Evolutionary conservation across 2,113 vertebrate species (phyloP).

Genomic region (Cyrtonyx montezumae): DNA sequence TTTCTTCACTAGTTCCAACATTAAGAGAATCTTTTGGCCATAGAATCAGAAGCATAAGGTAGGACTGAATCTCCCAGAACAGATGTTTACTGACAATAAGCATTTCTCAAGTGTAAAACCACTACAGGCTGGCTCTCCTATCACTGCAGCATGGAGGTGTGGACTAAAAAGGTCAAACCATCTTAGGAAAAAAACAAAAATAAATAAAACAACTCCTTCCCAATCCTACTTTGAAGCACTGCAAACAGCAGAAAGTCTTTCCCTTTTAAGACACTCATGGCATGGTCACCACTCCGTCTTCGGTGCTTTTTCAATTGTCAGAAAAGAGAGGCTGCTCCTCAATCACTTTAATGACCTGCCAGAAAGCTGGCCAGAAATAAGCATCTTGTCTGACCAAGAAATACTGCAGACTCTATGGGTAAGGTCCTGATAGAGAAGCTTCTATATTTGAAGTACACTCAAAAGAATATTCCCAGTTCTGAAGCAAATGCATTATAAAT

Average conservation of each 20-base stretch:
- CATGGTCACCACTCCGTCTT: neutral
- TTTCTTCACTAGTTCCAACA: neutral
- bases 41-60: neutral
- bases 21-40: neutral
- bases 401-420: neutral
- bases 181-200: neutral
- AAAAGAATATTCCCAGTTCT: neutral
- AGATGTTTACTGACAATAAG: neutral
- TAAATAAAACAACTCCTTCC: neutral
- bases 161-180: neutral
- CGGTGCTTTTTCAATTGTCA: slow-evolving; percentile 19
- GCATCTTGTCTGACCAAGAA: neutral
- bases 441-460: neutral
- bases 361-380: slow-evolving; percentile 33
- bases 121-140: neutral
- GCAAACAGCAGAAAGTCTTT: neutral
- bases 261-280: neutral
- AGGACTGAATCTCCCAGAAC: neutral
- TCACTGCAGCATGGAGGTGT: accelerated
- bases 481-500: neutral
- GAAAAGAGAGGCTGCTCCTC: slow-evolving; percentile 13
- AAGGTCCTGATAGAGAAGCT: neutral
- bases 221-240: neutral
- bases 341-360: slow-evolving; percentile 25
- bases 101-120: neutral